Conservation (phyloP, 1,140 invertebrate species). For the Colletes gigas region DNA sequence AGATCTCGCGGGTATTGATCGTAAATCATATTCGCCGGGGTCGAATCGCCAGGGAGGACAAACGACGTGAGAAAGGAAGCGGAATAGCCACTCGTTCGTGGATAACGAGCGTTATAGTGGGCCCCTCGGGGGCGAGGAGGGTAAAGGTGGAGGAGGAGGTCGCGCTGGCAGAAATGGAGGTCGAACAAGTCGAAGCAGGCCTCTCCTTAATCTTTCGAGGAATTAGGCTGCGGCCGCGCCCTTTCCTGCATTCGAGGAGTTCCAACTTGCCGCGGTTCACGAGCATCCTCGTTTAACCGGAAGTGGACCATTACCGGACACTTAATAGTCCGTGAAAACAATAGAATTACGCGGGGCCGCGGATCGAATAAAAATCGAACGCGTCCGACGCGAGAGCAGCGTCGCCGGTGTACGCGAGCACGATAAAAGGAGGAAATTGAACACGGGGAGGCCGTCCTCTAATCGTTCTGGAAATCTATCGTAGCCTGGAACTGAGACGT, state of each 20-base stretch:
- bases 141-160: slow-evolving; percentile 54
- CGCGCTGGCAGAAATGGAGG: slow-evolving; percentile 61
- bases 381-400: neutral
- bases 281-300: slow-evolving; percentile 72
- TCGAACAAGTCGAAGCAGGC: slow-evolving; percentile 62
- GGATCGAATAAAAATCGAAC: slow-evolving; percentile 78
- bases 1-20: slow-evolving; percentile 27
- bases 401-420: neutral
- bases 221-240: slow-evolving; percentile 78
- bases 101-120: slow-evolving; percentile 47
- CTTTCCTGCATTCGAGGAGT: slow-evolving; percentile 81
- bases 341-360: slow-evolving; percentile 78
- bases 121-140: slow-evolving; percentile 45
- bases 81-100: slow-evolving; percentile 48
- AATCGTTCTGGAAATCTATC: slow-evolving; percentile 72
- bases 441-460: slow-evolving; percentile 40
- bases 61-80: slow-evolving; percentile 75
- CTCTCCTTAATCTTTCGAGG: slow-evolving; percentile 79
- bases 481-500: slow-evolving; percentile 51
- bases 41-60: slow-evolving; percentile 52
- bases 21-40: slow-evolving; percentile 35
- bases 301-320: slow-evolving; percentile 78
- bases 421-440: slow-evolving; percentile 70
- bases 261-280: slow-evolving; percentile 51
- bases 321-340: slow-evolving; percentile 82